Base-by-base conservation (phyloP, 2,113 vertebrate genomes). In the Daphoenositta chrysoptera region DNA sequence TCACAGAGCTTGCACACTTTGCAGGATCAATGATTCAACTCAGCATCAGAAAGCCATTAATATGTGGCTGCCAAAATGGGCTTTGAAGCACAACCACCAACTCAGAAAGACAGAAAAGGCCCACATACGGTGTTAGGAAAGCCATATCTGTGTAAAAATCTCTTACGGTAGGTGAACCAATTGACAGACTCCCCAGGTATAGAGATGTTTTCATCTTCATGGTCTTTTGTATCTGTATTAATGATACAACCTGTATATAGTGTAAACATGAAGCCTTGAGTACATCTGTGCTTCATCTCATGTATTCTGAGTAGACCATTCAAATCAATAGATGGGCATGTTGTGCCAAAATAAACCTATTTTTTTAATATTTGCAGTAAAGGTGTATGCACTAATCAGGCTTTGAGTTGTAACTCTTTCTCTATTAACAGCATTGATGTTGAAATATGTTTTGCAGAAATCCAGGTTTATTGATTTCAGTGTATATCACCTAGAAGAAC, bases 21-120 rank as follows among this genome's bases (percentile, higher is more conserved):
- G 40, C 60, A 73, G 83, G 83, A 96, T 96, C 88, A 92, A 95
- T 94, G 85, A 37, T 83, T 94, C 60, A 86, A 88, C 90, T 48
- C 76, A 90, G 88, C 79, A 83, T 81, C 79, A 93, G 40, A 96
- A 93, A 96, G 44, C 40, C 85, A 87, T 93, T 94, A 93, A 83
- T 90, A 90, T 1, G 2, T 81, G 73, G 50, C 82, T 96, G 85
- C 69, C 89, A 92, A 95, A 94, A 91, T 39, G 61, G 73, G 22
- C 80, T 96, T 96, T 96, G 92, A 96, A 89, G 79, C 15, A 71
- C 40, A 96, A 75, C 56, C 0, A 4, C 40, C 56, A 93, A 53
- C 33, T 75, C 83, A 84, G 90, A 96, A 94, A 90, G 72, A 68
- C 64, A 90, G 79, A 89, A 90, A 94, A 88, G 81, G 80, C 73